A percentile compares a stretch with the other conserved stretches of the same genome.
These are phyloP conservation scores for Octopus bimaculoides DNA, from an alignment of 1,140 invertebrate genomes.

Conservation along the genomic window DNA sequence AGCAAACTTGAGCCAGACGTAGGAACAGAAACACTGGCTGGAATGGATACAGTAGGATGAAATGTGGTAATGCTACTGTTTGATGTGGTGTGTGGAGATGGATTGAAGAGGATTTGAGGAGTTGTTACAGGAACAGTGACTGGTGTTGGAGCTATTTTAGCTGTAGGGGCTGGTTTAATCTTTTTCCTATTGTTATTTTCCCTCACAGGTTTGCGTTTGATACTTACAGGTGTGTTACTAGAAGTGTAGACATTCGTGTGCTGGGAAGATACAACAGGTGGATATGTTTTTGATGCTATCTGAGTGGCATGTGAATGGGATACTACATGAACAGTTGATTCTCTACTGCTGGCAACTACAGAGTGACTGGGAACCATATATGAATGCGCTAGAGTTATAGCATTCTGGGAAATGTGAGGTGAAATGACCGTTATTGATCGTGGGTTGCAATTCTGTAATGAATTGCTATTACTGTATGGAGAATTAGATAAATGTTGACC, in stretches of 20 bases:
- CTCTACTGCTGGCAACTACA: constrained; percentile 43
- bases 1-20: background rate
- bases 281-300: background rate
- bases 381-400: constrained; percentile 32
- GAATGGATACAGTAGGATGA: constrained; percentile 9
- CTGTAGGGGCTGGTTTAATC: constrained; percentile 20
- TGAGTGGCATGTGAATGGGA: constrained; percentile 47
- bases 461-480: background rate
- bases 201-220: constrained; percentile 28
- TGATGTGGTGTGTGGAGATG: constrained; percentile 62
- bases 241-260: background rate
- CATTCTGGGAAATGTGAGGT: constrained; percentile 20
- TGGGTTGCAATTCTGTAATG: background rate
- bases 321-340: constrained; percentile 58
- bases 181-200: constrained; percentile 33
- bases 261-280: background rate
- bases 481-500: background rate
- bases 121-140: constrained; percentile 65
- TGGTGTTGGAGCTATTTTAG: constrained; percentile 60
- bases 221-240: background rate
- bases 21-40: constrained; percentile 13
- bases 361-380: constrained; percentile 43
- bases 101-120: constrained; percentile 59
- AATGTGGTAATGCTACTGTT: constrained; percentile 32
- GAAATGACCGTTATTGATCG: constrained; percentile 15